phyloP scores from a whole-genome alignment of 2,113 vertebrate species.

The Mesocricetus auratus region DNA sequence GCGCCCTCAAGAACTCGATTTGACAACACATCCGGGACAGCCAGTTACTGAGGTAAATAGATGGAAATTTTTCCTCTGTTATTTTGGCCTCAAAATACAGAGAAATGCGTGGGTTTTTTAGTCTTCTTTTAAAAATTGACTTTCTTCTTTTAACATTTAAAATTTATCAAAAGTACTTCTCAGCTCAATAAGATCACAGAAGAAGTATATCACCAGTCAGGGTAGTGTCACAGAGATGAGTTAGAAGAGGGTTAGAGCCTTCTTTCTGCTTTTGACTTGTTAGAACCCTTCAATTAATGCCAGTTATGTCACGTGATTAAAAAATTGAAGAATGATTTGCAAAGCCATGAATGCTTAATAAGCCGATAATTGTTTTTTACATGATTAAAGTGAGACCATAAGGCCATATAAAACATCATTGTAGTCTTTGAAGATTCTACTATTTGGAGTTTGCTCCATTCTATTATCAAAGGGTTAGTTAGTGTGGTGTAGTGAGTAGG shows the following conservation, averaged over 20 bases:
- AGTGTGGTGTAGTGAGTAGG: neutral
- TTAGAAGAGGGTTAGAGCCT: slow-evolving; percentile 42
- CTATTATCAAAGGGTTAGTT: neutral
- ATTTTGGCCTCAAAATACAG: slow-evolving; percentile 46
- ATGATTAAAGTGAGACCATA: neutral
- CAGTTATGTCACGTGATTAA: slow-evolving; percentile 53
- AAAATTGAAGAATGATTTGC: slow-evolving; percentile 49
- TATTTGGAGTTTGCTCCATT: neutral
- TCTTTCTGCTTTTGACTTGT: slow-evolving; percentile 32
- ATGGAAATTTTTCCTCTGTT: neutral
- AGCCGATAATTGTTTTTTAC: neutral
- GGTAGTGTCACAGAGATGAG: neutral
- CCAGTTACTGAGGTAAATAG: slow-evolving; percentile 93
- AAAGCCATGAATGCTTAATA: slow-evolving; percentile 3
- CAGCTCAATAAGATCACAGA: slow-evolving; percentile 9
- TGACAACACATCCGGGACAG: slow-evolving; percentile 88
- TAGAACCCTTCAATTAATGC: slow-evolving; percentile 58
- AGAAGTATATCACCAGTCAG: neutral
- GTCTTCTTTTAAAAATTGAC: neutral
- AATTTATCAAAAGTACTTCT: slow-evolving; percentile 50
- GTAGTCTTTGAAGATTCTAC: neutral
- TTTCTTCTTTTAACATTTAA: slow-evolving; percentile 51
- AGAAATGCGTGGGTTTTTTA: neutral
- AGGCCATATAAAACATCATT: neutral
- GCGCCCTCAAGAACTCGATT: slow-evolving; percentile 90